Evolutionary conservation across 2,888 invertebrate species (phyloP).

Genomic region (Sinohyriopsis cumingii): DNA sequence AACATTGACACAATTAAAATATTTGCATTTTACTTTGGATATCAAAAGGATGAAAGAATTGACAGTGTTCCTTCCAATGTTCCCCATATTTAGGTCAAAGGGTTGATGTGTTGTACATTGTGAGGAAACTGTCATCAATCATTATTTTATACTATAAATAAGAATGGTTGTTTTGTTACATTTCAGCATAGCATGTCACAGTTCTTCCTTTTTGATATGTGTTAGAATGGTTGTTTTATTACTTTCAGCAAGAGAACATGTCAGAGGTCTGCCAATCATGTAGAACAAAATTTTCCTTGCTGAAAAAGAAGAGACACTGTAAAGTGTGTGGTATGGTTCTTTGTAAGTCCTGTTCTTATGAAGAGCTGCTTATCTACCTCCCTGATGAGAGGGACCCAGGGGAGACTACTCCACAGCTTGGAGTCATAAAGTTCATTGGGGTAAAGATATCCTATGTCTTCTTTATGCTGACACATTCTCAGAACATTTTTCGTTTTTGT

Average conservation of each 20-base stretch:
- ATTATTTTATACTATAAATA: too few relatives aligned
- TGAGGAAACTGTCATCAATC: too few relatives aligned
- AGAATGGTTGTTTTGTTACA: too few relatives aligned
- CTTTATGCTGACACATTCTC: neutral
- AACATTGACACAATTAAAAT: too few relatives aligned
- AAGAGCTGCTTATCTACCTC: conserved; percentile 56
- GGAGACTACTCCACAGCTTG: conserved; percentile 38
- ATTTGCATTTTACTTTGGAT: too few relatives aligned
- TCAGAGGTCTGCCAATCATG: conserved; percentile 49
- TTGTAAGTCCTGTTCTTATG: conserved; percentile 53
- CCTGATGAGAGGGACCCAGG: conserved; percentile 33
- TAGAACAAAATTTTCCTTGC: conserved; percentile 38
- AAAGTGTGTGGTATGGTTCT: conserved; percentile 53
- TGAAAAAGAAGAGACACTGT: conserved; percentile 52
- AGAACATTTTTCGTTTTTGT: neutral
- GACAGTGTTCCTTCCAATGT: too few relatives aligned
- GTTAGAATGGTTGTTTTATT: neutral
- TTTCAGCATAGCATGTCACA: too few relatives aligned
- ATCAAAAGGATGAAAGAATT: too few relatives aligned
- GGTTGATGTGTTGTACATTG: too few relatives aligned
- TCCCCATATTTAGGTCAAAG: too few relatives aligned
- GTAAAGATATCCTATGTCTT: conserved; percentile 33
- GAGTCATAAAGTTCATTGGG: conserved; percentile 58
- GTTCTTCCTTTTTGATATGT: too few relatives aligned
- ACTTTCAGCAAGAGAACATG: neutral